Evolutionary conservation across 2,797 vertebrate genomes (phyloP).

Genomic region (Antrozous pallidus): DNA sequence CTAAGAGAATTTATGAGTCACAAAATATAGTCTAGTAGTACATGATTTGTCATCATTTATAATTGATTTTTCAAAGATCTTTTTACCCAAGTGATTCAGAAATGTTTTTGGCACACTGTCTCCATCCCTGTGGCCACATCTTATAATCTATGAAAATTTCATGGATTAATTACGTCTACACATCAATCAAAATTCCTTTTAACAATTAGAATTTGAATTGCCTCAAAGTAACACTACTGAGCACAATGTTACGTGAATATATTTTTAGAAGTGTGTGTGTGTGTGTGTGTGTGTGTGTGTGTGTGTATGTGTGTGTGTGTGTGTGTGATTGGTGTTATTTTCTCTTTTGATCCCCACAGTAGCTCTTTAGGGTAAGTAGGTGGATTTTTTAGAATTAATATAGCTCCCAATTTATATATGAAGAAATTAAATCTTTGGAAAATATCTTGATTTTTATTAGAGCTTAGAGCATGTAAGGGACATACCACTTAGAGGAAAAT

Average conservation of each 20-base stretch:
- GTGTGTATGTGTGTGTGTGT: background rate
- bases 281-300: background rate
- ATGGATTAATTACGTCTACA: background rate
- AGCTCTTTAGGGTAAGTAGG: background rate
- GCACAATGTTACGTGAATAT: background rate
- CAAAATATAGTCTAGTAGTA: conserved; percentile 57
- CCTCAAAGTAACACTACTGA: background rate
- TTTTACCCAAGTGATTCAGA: conserved; percentile 40
- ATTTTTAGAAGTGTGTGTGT: background rate
- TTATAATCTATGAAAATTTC: conserved; percentile 49
- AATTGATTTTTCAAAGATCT: conserved; percentile 62
- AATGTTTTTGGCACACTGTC: conserved; percentile 43
- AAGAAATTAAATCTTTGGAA: background rate
- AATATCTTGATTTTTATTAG: background rate
- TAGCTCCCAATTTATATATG: background rate
- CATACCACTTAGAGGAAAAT: background rate
- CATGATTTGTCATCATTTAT: conserved; percentile 52
- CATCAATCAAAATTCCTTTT: background rate
- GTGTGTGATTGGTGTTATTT: background rate
- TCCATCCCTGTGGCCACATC: background rate
- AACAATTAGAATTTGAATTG: background rate
- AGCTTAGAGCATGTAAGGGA: background rate
- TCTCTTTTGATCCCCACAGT: background rate
- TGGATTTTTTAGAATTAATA: background rate
- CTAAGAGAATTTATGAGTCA: conserved; percentile 56